Evolutionary conservation across 1,140 invertebrate species (phyloP), one percentile per base, ranked within the genome.

Genomic region (Hylyphantes graminicola): DNA sequence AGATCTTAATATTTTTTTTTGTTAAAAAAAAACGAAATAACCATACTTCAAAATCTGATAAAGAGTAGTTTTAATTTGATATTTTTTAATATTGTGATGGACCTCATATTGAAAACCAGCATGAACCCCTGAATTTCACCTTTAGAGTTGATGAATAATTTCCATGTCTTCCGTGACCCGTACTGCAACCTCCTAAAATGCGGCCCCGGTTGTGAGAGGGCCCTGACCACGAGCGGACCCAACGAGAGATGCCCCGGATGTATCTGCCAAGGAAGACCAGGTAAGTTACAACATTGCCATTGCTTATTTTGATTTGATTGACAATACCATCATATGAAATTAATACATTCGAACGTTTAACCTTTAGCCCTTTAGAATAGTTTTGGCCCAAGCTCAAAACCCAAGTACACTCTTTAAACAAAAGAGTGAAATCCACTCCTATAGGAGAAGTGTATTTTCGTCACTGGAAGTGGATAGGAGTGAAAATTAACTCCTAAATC

Each of bases 181-280:
- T 68, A 21, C 54, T 80, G 77, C 35, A 4, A 13, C 4, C 9
- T 13, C 13, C 50, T 65, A 7, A 80, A 80, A n/a, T 80, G 77
- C 15, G 77, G 64, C 7, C 65, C 65, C 2, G 65, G 77, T 8
- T 80, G 77, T 21, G 19, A 80, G 21, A 70, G 48, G 21, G 67
- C 21, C 12, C 64, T 15, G 5, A 12, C 17, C 19, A 21, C 65
- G 13, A 11, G 53, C 15, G 21, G 19, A 2, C n/a, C 59, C 0
- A 17, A 17, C 12, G 77, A 80, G 13, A 19, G 77, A 6, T 80
- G 77, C 7, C 77, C 77, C n/a, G 15, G 19, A 50, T 80, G 77
- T 35, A 48, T 61, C 1, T 80, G 77, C 54, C 48, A 15, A 55
- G 77, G 77, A 51, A 80, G 54, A 50, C 7, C 61, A 17, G 77